Conservation (phyloP, 2,113 vertebrate species). For the Entosphenus tridentatus region DNA sequence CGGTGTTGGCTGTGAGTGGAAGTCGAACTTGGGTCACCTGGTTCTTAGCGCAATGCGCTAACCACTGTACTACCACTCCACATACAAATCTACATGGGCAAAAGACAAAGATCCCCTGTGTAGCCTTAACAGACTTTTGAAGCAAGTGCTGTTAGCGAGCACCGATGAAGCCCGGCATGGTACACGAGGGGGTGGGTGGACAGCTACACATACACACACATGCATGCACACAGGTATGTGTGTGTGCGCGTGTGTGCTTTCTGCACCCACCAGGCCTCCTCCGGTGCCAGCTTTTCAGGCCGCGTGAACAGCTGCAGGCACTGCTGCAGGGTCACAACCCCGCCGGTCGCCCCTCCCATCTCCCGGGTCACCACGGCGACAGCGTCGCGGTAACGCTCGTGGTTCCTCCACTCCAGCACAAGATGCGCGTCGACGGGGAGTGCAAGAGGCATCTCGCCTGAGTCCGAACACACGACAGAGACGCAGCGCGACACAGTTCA, state of each 20-base stretch:
- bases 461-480: background rate
- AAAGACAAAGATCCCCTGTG: too few relatives aligned
- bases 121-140: too few relatives aligned
- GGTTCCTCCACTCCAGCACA: conserved; percentile 88
- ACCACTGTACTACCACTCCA: too few relatives aligned
- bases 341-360: conserved; percentile 69
- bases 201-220: background rate
- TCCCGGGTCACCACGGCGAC: conserved; percentile 87
- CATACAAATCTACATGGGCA: too few relatives aligned
- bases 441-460: conserved; percentile 42
- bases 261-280: conserved; percentile 66
- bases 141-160: too few relatives aligned
- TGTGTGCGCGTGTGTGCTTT: background rate
- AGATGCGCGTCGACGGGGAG: conserved; percentile 48
- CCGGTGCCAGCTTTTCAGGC: conserved; percentile 80
- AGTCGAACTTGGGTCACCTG: too few relatives aligned
- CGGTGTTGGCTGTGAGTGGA: too few relatives aligned
- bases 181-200: too few relatives aligned
- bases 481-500: background rate
- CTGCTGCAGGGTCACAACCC: conserved; percentile 74
- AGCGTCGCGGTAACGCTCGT: conserved; percentile 70
- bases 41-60: too few relatives aligned
- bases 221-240: background rate
- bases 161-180: too few relatives aligned
- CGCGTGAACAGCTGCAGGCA: conserved; percentile 93